Conservation (phyloP, 2,888 invertebrate species). For the Belgica antarctica region DNA sequence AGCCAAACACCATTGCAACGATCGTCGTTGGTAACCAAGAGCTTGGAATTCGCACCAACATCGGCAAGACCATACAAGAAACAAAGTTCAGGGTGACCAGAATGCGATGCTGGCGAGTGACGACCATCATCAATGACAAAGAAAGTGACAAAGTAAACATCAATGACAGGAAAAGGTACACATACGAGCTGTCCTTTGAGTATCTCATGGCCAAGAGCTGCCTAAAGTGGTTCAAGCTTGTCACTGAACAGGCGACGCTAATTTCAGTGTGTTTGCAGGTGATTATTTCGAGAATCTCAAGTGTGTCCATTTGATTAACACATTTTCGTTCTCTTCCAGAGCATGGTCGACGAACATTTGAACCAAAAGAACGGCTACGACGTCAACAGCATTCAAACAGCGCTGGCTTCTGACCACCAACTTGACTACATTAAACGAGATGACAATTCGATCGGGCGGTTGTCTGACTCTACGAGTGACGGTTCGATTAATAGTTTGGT, state of each 20-base stretch:
- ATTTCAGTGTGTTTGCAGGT: slow-evolving; percentile 81
- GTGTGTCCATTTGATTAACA: neutral
- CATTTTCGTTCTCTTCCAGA: slow-evolving; percentile 59
- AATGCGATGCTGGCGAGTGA: slow-evolving; percentile 97
- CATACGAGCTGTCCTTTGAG: slow-evolving; percentile 86
- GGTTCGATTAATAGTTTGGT: slow-evolving; percentile 48
- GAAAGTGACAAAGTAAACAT: neutral
- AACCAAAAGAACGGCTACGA: slow-evolving; percentile 66
- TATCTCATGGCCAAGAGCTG: slow-evolving; percentile 89
- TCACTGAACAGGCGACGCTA: slow-evolving; percentile 87
- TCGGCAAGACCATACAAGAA: slow-evolving; percentile 68
- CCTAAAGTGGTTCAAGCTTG: slow-evolving; percentile 89
- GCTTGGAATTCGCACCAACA: slow-evolving; percentile 67
- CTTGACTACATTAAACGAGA: slow-evolving; percentile 48
- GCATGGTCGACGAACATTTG: slow-evolving; percentile 91
- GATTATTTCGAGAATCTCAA: slow-evolving; percentile 54
- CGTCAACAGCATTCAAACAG: slow-evolving; percentile 52
- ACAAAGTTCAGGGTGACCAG: slow-evolving; percentile 89
- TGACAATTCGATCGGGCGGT: slow-evolving; percentile 46
- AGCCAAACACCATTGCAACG: slow-evolving; percentile 63
- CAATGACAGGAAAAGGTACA: slow-evolving; percentile 10
- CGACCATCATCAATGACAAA: slow-evolving; percentile 61
- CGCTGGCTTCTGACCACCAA: slow-evolving; percentile 45
- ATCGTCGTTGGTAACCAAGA: slow-evolving; percentile 86
- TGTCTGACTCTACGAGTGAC: slow-evolving; percentile 48